A percentile compares a stretch with the other conserved stretches of the same genome.
These are phyloP conservation scores for Cynopterus sphinx DNA, from an alignment of 2,797 vertebrate species.

Conservation along the genomic window DNA sequence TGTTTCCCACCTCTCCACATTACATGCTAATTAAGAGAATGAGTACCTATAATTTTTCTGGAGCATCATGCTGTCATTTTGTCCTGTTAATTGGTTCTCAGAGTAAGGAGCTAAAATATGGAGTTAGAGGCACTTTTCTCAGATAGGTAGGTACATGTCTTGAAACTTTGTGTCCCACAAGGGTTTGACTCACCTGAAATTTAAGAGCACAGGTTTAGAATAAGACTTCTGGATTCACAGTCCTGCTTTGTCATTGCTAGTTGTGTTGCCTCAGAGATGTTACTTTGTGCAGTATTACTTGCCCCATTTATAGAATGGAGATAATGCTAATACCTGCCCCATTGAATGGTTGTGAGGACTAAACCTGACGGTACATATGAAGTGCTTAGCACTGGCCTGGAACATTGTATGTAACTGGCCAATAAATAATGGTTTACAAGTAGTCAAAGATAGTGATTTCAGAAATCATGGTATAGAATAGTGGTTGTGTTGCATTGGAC, in stretches of 20 bases:
- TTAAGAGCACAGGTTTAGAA: neutral
- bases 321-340: neutral
- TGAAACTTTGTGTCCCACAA: neutral
- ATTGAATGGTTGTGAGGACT: neutral
- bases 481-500: neutral
- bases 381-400: neutral
- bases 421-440: neutral
- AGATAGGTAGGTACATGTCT: neutral
- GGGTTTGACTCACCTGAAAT: neutral
- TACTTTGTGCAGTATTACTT: neutral
- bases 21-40: slow-evolving; percentile 46
- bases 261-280: neutral
- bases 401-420: neutral
- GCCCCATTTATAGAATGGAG: neutral
- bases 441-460: neutral
- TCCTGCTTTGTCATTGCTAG: neutral
- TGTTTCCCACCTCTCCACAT: neutral
- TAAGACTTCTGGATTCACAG: neutral
- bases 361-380: neutral
- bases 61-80: slow-evolving; percentile 22
- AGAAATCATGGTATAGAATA: neutral
- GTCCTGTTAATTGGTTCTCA: slow-evolving; percentile 49
- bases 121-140: neutral
- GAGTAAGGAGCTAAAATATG: neutral
- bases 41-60: slow-evolving; percentile 36